These are phyloP conservation scores for Bilobella aurantiaca DNA, from an alignment of 1,140 invertebrate genomes.

Conservation along the genomic window DNA sequence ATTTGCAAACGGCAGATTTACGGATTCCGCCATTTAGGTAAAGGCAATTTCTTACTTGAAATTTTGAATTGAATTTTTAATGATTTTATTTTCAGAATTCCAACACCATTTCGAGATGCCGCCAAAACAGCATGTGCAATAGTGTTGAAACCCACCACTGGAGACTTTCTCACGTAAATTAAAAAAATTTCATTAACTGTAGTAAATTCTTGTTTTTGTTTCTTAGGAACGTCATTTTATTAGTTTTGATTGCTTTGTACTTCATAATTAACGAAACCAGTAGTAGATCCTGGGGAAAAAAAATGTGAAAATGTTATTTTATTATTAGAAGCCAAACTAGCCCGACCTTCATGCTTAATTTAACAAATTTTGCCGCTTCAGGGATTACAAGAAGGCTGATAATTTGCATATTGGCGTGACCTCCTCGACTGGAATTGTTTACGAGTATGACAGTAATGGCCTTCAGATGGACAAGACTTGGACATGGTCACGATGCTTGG, in stretches of 20 bases:
- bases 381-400: conserved; percentile 63
- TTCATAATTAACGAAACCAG: too few relatives aligned
- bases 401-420: conserved; percentile 74
- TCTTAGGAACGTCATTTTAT: too few relatives aligned
- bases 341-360: too few relatives aligned
- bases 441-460: conserved; percentile 65
- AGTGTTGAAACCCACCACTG: conserved; percentile 64
- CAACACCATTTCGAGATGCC: conserved; percentile 65
- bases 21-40: conserved; percentile 61
- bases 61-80: conserved; percentile 7
- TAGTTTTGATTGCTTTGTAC: too few relatives aligned
- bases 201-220: background rate
- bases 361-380: conserved; percentile 34
- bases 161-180: conserved; percentile 68
- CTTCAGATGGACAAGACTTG: conserved; percentile 46
- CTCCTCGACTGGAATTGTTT: conserved; percentile 55
- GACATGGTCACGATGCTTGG: conserved; percentile 59
- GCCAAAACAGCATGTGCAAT: conserved; percentile 59
- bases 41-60: conserved; percentile 15
- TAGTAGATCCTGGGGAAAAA: background rate
- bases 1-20: conserved; percentile 49
- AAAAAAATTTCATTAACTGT: conserved; percentile 13
- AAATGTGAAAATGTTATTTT: too few relatives aligned
- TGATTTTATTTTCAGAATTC: conserved; percentile 50
- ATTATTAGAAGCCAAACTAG: too few relatives aligned